Base-by-base conservation (phyloP, 2,797 vertebrate genomes). In the Meriones psammophilus region DNA sequence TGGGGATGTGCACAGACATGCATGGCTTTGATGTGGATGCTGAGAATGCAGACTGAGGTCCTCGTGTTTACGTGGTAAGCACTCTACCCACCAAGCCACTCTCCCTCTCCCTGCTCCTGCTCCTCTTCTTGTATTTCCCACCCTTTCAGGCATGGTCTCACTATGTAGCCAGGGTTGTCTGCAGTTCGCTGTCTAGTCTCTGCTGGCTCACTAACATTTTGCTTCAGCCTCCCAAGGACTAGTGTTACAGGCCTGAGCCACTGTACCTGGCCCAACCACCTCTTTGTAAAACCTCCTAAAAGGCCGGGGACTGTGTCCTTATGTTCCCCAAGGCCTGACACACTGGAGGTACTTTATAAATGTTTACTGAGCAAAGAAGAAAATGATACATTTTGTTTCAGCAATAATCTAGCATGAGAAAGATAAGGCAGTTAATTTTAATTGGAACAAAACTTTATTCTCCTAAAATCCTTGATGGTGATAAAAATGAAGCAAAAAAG, bases 391-490 rank as follows among this genome's bases (percentile, higher is more conserved):
- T 39, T 96, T 92, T 89, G 90, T 88, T 81, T 68, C 74, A 80
- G 90, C 93, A 91, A 66, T 74, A 91, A 77, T 91, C 33, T 73
- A 64, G 62, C 56, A 39, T 30, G 54, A 66, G 79, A 62, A 89
- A 90, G 73, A 87, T 3, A 69, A 22, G 74, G 39, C 22, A 30
- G 68, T 91, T 87, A 3, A 80, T 60, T 93, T 88, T 92, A 28
- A 91, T 64, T 91, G 46, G 92, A 66, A 84, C 83, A 94, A 94
- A 92, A 94, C 1, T 42, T 81, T 12, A 42, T 96, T 97, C 88
- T 96, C 69, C 50, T 85, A 17, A 91, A 89, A 76, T 93, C 85
- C 88, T 91, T 97, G 77, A 91, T 76, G 85, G 81, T 92, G 96
- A 96, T 92, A 60, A 88, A 96, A 92, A 83, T 36, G 60, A 94